Conservation (phyloP, 2,888 invertebrate species). For the Zhuqinia jingwanae region DNA sequence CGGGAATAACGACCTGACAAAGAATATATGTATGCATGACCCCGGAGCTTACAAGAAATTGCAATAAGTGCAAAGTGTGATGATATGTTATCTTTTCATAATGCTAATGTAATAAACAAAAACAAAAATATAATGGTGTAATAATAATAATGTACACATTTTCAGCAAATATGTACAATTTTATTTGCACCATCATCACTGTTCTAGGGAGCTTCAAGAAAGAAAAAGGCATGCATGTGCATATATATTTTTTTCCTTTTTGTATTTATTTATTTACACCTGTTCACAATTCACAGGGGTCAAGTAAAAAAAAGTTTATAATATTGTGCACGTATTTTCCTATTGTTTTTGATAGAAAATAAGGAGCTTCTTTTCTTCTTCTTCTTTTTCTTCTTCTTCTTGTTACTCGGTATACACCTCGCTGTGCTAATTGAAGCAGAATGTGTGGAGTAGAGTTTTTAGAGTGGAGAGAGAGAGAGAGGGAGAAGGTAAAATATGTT, state of each 20-base stretch:
- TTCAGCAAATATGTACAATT: constrained; percentile 36
- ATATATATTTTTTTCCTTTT: constrained; percentile 29
- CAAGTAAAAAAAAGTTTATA: background rate
- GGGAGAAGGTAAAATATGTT: background rate
- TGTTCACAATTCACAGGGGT: constrained; percentile 43
- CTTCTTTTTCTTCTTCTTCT: too few species aligned
- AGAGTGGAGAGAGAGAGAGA: background rate
- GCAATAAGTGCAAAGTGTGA: too few species aligned
- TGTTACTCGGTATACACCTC: too few species aligned
- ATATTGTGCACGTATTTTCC: background rate
- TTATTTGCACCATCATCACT: background rate
- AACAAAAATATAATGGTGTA: constrained; percentile 6
- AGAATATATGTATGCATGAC: constrained; percentile 53
- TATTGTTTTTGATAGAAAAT: background rate
- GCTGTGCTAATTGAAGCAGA: constrained; percentile 62
- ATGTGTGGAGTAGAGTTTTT: too few species aligned
- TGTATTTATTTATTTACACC: constrained; percentile 55
- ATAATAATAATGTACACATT: constrained; percentile 22
- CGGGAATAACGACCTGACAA: constrained; percentile 64
- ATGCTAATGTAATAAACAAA: constrained; percentile 13
- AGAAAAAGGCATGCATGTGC: too few species aligned
- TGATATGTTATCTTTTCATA: constrained; percentile 5
- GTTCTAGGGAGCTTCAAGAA: background rate
- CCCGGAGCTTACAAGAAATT: constrained; percentile 6
- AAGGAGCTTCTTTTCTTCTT: constrained; percentile 33